Base-by-base conservation (phyloP, 2,797 vertebrate species). In the Leucoraja ocellata region DNA sequence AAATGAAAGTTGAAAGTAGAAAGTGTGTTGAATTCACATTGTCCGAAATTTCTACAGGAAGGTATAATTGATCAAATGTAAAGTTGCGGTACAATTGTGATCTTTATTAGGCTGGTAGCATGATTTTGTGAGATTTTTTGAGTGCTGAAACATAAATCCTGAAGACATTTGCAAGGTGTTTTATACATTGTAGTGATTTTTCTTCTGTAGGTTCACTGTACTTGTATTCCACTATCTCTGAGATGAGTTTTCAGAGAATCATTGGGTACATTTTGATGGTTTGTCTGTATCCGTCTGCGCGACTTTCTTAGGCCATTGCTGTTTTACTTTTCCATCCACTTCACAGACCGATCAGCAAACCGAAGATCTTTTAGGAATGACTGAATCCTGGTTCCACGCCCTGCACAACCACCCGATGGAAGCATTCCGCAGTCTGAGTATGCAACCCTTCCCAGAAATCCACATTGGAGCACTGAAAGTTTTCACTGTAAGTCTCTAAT, bases 401-500 rank as follows among this genome's bases (percentile, higher is more conserved):
- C 94, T 99, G 93, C 97, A 98, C 9, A 96, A 96, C 54, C 96
- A 98, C 65, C 97, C 99, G 0, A 93, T 99, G 96, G 98, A 98
- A 23, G 97, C 98, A 95, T 97, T 99, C 93, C 95, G 96, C 65
- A 96, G 96, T 95, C 98, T 99, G 95, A 98, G 98, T 94, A 97
- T 96, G 36, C 98, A 99, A 94, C 99, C 99, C 0, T 99, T 99
- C 94, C 98, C 98, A 18, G 99, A 99, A 93, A 97, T 99, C 10
- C 98, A 98, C 94, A 99, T 98, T 4, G 96, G 96, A 7, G 98
- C 98, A 36, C 93, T 99, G 0, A 95, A 95, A 68, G 97, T 98
- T 63, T 98, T 99, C 84, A 97, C 97, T 10, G 99, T 99, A 95
- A 97, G 97, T 95, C 92, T 18, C 14, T 36, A n/a, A 54, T 73